phyloP scores from a whole-genome alignment of 1,140 invertebrate genomes.

The Subanguina moxae region DNA sequence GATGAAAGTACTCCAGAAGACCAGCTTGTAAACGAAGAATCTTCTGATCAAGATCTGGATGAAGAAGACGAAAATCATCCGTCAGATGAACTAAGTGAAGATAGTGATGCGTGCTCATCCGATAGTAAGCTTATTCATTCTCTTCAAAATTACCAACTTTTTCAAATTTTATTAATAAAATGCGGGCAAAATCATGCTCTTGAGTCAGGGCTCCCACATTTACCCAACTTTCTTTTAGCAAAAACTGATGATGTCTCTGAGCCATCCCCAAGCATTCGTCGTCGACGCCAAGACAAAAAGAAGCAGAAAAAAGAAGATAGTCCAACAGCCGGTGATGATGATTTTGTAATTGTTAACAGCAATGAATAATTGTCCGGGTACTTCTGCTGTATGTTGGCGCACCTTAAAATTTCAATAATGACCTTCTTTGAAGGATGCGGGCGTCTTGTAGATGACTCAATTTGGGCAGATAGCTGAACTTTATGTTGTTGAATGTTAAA shows the following conservation, averaged over 20 bases:
- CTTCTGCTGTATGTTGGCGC: neutral
- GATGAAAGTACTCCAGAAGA: too few species aligned
- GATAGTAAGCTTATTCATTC: neutral
- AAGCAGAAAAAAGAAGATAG: neutral
- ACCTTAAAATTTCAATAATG: neutral
- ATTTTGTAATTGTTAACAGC: neutral
- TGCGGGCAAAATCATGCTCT: too few species aligned
- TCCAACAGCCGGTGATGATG: slow-evolving; percentile 2
- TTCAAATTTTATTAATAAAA: too few species aligned
- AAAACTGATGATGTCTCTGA: neutral
- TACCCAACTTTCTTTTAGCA: neutral
- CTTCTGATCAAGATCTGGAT: neutral
- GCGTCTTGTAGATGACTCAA: too few species aligned
- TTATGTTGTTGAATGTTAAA: too few species aligned
- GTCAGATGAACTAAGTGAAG: neutral
- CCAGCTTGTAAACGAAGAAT: too few species aligned
- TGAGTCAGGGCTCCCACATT: too few species aligned
- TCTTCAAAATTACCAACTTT: neutral
- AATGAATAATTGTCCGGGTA: neutral
- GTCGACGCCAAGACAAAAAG: neutral
- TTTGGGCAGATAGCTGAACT: too few species aligned
- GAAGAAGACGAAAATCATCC: slow-evolving; percentile 6
- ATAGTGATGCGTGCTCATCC: neutral
- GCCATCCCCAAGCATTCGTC: neutral
- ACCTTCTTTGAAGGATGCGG: neutral